Evolutionary conservation across 2,113 vertebrate genomes (phyloP), one percentile per base, ranked within the genome.

Genomic region (Bothrops jararaca): DNA sequence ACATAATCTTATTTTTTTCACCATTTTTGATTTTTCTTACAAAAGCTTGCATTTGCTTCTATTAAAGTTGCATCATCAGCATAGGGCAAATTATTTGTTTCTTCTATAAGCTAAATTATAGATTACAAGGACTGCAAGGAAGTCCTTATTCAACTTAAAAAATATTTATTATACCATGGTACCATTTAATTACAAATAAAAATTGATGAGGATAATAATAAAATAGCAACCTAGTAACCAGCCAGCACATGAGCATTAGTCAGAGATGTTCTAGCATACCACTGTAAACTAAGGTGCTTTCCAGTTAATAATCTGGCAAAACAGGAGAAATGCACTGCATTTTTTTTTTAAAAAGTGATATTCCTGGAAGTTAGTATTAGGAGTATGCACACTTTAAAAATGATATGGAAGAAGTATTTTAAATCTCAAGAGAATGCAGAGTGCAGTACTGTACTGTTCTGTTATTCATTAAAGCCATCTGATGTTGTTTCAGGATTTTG

Each of bases 221-320:
- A 53, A 93, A 86, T 5, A 11, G 45, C 6, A 26, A 22, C 56
- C 26, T 52, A 50, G 74, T 52, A 93, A 39, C 88, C 89, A 93
- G 92, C 91, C 91, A 92, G 90, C 85, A 93, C 93, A 94, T 96
- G 90, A 69, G 88, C 92, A 85, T 86, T 0, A 93, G 95, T 95
- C 94, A 92, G 39, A 94, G 93, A 57, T 93, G 93, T 86, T 92
- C 90, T 87, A 92, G 89, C 94, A 93, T 90, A 95, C 92, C 92
- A 94, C 90, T 94, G 39, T 58, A 90, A 45, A 64, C 88, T 86
- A 53, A 85, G 48, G 45, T 93, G 80, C 74, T 93, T 86, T 93
- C 93, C 90, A 89, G 53, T 60, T 90, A 92, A 97, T 92, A 92
- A 94, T 93, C 60, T 60, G 90, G 94, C 94, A 93, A 22, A 95